Percentiles rank a stretch among this genome's conserved stretches.
Conservation (phyloP, 2,888 invertebrate species). For the Phortica magna region DNA sequence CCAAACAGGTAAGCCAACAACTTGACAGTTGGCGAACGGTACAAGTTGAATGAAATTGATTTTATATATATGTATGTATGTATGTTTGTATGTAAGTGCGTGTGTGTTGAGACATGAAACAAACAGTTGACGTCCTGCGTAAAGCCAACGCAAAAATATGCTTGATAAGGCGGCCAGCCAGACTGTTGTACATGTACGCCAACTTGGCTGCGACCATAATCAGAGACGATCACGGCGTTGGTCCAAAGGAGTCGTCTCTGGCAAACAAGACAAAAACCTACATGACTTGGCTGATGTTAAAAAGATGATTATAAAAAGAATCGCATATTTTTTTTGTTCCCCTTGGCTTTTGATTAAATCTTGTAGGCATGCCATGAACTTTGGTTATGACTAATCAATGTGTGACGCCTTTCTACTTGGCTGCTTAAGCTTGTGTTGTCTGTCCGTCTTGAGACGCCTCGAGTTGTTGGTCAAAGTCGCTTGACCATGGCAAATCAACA, state of each 20-base stretch:
- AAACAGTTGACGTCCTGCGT: slow-evolving; percentile 21
- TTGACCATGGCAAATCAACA: slow-evolving; percentile 12
- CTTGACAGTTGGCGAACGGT: slow-evolving; percentile 53
- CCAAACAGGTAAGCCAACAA: slow-evolving; percentile 45
- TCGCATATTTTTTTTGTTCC: slow-evolving; percentile 26
- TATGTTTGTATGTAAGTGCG: too few species aligned
- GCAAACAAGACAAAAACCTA: slow-evolving; percentile 38
- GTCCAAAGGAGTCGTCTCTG: slow-evolving; percentile 10
- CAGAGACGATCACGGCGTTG: slow-evolving; percentile 28
- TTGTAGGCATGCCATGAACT: slow-evolving; percentile 30
- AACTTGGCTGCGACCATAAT: background rate
- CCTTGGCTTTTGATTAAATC: slow-evolving; percentile 7
- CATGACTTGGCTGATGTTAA: slow-evolving; percentile 43
- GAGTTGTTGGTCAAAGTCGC: background rate
- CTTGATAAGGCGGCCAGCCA: slow-evolving; percentile 44
- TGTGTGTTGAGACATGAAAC: too few species aligned
- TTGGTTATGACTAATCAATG: slow-evolving; percentile 68
- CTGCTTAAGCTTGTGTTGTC: slow-evolving; percentile 12
- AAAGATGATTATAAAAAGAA: slow-evolving; percentile 44
- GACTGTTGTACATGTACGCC: slow-evolving; percentile 41
- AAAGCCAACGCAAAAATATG: slow-evolving; percentile 52
- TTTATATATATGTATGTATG: too few species aligned
- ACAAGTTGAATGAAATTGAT: slow-evolving; percentile 52
- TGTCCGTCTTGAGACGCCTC: background rate
- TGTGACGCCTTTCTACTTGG: slow-evolving; percentile 54